phyloP scores from a whole-genome alignment of 2,888 invertebrate genomes.

The Harmothoe impar region DNA sequence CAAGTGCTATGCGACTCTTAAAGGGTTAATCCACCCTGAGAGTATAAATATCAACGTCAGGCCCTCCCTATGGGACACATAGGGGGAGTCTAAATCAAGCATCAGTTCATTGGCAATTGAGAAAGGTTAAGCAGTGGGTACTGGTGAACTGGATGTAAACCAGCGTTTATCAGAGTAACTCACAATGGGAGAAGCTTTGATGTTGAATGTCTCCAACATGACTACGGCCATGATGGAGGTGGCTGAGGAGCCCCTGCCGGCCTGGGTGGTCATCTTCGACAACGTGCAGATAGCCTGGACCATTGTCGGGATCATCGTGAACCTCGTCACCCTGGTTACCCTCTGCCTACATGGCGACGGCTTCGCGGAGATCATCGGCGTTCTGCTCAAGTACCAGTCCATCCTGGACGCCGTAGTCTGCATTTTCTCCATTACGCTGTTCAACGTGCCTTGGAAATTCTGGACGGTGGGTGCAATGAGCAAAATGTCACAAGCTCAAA shows the following conservation, averaged over 20 bases:
- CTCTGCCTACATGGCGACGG: neutral
- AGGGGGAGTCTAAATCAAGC: no score
- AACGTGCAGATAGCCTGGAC: neutral
- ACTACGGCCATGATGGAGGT: neutral
- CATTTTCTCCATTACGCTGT: neutral
- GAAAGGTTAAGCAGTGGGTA: no score
- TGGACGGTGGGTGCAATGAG: neutral
- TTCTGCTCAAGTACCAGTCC: slow-evolving; percentile 37
- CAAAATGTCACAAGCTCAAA: no score
- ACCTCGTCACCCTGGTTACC: neutral
- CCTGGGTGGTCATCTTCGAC: neutral
- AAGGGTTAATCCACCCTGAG: no score
- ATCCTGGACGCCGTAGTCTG: slow-evolving; percentile 53
- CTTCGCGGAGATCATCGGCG: neutral
- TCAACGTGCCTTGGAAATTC: slow-evolving; percentile 21
- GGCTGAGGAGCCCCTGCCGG: neutral
- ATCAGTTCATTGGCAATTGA: no score
- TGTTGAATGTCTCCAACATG: neutral
- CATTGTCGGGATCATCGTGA: neutral
- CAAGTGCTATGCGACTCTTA: no score
- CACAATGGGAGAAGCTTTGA: neutral
- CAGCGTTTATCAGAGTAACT: neutral
- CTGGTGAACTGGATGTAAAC: no score
- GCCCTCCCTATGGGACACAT: no score
- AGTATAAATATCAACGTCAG: no score